phyloP scores from a whole-genome alignment of 2,888 invertebrate species.

The Andrena marginata region DNA sequence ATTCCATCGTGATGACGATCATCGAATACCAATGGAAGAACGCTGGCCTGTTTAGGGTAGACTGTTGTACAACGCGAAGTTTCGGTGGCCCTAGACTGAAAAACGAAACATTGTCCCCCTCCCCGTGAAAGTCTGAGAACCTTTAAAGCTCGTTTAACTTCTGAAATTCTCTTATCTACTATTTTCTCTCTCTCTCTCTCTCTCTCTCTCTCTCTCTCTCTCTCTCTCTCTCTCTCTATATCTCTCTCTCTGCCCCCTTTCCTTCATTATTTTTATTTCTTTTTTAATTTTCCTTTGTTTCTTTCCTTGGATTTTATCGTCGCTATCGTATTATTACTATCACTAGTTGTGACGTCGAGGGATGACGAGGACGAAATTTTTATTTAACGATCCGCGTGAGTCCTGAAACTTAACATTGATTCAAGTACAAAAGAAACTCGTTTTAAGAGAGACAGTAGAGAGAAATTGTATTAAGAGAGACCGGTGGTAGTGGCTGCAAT shows the following conservation, averaged over 20 bases:
- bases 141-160: not conserved
- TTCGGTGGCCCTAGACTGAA: not conserved
- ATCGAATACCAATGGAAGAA: slow-evolving; percentile 29
- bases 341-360: slow-evolving; percentile 54
- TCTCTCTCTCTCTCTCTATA: not conserved
- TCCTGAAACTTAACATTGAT: slow-evolving; percentile 72
- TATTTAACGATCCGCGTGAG: slow-evolving; percentile 48
- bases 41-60: slow-evolving; percentile 41
- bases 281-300: slow-evolving; percentile 18
- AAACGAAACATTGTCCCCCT: not conserved
- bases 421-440: slow-evolving; percentile 76
- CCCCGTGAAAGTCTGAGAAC: not conserved
- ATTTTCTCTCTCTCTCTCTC: not conserved
- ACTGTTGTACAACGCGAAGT: slow-evolving; percentile 49
- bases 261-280: slow-evolving; percentile 8
- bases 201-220: not conserved
- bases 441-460: slow-evolving; percentile 34
- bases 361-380: slow-evolving; percentile 39
- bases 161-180: not conserved
- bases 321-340: slow-evolving; percentile 27
- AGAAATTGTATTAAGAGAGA: not conserved
- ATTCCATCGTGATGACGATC: slow-evolving; percentile 37
- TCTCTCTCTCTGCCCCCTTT: too few species aligned
- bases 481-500: slow-evolving; percentile 65
- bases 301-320: not conserved